phyloP scores from a whole-genome alignment of 2,888 invertebrate species.

The Colostygia pectinataria region DNA sequence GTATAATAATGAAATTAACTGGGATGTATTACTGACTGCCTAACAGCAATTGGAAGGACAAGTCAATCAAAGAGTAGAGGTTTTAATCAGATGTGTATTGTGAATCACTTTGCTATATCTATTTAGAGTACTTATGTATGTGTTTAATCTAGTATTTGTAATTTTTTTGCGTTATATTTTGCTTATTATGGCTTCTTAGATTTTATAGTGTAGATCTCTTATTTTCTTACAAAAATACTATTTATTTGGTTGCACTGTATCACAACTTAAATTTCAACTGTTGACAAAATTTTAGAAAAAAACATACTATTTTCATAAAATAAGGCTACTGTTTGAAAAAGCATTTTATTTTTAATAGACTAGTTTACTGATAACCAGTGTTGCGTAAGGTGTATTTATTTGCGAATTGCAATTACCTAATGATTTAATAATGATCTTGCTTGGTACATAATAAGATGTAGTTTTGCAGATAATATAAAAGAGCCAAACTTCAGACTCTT shows the following conservation, averaged over 20 bases:
- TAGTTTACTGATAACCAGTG: no score
- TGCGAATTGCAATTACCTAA: no score
- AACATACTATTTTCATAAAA: background rate
- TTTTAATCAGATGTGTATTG: slow-evolving; percentile 40
- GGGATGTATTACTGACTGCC: slow-evolving; percentile 84
- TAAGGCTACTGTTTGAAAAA: background rate
- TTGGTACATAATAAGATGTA: no score
- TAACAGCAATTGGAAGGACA: slow-evolving; percentile 41
- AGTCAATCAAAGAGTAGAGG: slow-evolving; percentile 21
- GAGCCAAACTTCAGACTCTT: no score
- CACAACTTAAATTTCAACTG: slow-evolving; percentile 2
- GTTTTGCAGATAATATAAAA: no score
- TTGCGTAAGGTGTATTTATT: no score
- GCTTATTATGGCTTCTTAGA: slow-evolving; percentile 21
- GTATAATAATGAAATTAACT: slow-evolving; percentile 91
- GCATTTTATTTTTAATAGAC: no score
- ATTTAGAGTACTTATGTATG: slow-evolving; percentile 37
- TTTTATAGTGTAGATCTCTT: slow-evolving; percentile 18
- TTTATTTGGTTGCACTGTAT: slow-evolving; percentile 27
- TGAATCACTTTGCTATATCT: slow-evolving; percentile 46
- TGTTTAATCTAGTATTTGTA: slow-evolving; percentile 33
- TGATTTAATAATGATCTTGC: no score
- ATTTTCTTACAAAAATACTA: slow-evolving; percentile 15
- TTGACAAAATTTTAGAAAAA: background rate
- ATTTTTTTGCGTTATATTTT: slow-evolving; percentile 28